Percentiles rank a stretch among this genome's conserved stretches.
phyloP scores from a whole-genome alignment of 2,113 vertebrate species.

The Colius striatus region DNA sequence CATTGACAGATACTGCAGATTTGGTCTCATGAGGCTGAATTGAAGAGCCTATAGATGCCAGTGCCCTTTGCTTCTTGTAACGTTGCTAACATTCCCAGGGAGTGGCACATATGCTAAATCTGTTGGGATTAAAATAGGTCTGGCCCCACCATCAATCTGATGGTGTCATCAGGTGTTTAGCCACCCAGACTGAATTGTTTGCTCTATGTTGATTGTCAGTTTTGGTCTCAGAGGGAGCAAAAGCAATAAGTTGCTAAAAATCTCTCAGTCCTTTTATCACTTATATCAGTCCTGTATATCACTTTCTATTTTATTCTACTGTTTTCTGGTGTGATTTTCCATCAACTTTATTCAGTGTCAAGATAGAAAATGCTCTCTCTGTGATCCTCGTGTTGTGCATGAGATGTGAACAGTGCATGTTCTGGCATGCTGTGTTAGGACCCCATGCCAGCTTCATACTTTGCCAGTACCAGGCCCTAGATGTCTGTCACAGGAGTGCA shows the following conservation, averaged over 20 bases:
- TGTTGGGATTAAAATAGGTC: not conserved
- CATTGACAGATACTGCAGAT: not conserved
- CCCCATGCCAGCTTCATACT: not conserved
- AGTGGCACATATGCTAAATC: not conserved
- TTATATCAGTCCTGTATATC: not conserved
- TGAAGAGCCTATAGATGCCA: not conserved
- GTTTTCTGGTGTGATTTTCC: not conserved
- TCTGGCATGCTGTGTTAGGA: not conserved
- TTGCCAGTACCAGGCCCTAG: not conserved
- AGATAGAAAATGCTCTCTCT: not conserved
- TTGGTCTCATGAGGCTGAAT: not conserved
- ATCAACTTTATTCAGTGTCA: not conserved
- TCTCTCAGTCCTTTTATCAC: not conserved
- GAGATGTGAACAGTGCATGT: not conserved
- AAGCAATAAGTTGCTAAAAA: not conserved
- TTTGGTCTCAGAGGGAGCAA: not conserved
- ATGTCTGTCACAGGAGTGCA: accelerated
- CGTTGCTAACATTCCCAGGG: not conserved
- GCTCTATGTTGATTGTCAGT: not conserved
- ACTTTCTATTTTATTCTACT: not conserved
- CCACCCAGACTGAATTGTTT: not conserved
- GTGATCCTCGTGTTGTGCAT: not conserved
- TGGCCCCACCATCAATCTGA: not conserved
- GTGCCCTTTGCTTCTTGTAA: not conserved
- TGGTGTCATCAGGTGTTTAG: not conserved